Conservation (phyloP, 2,888 invertebrate species). For the Phymatocera aterrima region DNA sequence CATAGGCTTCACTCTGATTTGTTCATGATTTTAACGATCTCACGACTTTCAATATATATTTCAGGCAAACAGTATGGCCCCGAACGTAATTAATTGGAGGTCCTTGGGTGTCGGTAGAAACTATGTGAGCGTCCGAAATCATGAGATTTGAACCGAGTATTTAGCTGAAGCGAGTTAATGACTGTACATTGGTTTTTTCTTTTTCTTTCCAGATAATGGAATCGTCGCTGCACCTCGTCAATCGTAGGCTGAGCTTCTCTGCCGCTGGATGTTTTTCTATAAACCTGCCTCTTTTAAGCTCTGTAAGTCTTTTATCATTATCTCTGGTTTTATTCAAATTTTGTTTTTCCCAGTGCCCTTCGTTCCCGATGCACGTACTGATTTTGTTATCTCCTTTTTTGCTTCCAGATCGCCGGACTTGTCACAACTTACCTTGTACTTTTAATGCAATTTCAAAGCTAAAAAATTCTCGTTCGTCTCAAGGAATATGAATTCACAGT, state of each 20-base stretch:
- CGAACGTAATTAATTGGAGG: conserved; percentile 62
- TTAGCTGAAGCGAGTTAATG: background rate
- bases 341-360: background rate
- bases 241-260: conserved; percentile 65
- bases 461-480: background rate
- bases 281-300: conserved; percentile 63
- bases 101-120: conserved; percentile 28
- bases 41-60: background rate
- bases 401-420: conserved; percentile 63
- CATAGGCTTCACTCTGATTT: background rate
- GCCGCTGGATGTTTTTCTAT: conserved; percentile 69
- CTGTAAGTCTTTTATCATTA: conserved; percentile 64
- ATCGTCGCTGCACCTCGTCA: conserved; percentile 62
- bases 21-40: background rate
- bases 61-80: conserved; percentile 65
- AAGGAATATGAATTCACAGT: background rate
- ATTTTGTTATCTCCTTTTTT: background rate
- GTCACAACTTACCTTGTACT: conserved; percentile 68
- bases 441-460: conserved; percentile 64
- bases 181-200: background rate
- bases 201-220: conserved; percentile 50
- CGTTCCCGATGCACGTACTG: background rate
- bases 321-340: background rate
- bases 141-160: background rate
- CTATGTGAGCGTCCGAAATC: conserved; percentile 21